phyloP scores from a whole-genome alignment of 2,797 vertebrate species.

The Clarias laeviceps region DNA sequence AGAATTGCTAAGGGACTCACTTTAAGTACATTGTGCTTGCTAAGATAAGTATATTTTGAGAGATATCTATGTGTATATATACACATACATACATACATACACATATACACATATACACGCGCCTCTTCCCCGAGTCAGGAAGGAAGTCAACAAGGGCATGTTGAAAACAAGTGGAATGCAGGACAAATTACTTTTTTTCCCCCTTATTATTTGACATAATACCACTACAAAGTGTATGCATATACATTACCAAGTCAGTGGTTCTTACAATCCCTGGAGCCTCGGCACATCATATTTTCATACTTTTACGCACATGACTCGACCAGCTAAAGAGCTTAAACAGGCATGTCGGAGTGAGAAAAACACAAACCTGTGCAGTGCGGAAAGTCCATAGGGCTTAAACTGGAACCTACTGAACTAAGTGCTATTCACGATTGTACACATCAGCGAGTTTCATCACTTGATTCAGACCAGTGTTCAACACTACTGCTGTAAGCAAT shows the following conservation, averaged over 20 bases:
- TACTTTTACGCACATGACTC: conserved; percentile 7
- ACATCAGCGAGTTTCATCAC: conserved; percentile 23
- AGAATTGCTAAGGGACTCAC: background rate
- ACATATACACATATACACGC: background rate
- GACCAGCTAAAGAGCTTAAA: background rate
- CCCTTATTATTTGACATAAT: background rate
- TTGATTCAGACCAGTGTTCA: conserved; percentile 43
- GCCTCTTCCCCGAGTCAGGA: background rate
- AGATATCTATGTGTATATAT: background rate
- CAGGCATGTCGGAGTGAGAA: background rate
- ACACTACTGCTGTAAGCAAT: conserved; percentile 23
- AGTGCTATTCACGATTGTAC: conserved; percentile 49
- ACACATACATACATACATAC: background rate
- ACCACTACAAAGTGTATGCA: conserved; percentile 15
- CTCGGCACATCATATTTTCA: conserved; percentile 9
- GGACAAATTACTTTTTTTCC: background rate
- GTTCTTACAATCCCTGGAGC: background rate
- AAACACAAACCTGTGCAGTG: conserved; percentile 7
- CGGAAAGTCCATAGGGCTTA: background rate
- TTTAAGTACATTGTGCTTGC: conserved; percentile 15
- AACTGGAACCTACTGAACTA: conserved; percentile 18
- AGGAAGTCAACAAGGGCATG: conserved; percentile 15
- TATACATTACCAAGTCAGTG: conserved; percentile 2
- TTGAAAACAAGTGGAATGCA: conserved; percentile 6
- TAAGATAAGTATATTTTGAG: background rate